Conservation (phyloP, 2,113 vertebrate genomes). For the Elgaria multicarinata region DNA sequence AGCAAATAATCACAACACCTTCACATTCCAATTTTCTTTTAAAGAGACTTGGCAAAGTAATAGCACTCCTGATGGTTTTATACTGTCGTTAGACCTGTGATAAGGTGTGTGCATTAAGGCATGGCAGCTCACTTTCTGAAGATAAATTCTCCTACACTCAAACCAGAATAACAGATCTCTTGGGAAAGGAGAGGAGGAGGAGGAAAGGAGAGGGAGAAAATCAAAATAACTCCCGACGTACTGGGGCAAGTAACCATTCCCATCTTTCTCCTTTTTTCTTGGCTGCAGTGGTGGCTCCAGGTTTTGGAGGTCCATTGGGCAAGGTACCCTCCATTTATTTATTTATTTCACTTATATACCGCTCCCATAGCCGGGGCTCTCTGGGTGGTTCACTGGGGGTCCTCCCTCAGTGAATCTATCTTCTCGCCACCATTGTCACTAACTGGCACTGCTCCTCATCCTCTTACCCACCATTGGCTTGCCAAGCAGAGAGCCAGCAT, state of each 20-base stretch:
- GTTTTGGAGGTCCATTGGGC: too few relatives aligned
- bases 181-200: not conserved
- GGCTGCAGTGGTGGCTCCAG: too few relatives aligned
- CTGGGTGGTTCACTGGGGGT: too few relatives aligned
- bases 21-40: slow-evolving; percentile 11
- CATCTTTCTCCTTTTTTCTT: not conserved
- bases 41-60: not conserved
- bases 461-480: too few relatives aligned
- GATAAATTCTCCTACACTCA: not conserved
- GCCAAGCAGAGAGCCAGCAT: too few relatives aligned
- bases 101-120: slow-evolving; percentile 16
- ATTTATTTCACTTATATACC: too few relatives aligned
- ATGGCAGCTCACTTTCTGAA: slow-evolving; percentile 23
- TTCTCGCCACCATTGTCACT: too few relatives aligned
- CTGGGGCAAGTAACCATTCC: not conserved
- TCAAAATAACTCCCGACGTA: not conserved
- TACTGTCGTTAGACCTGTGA: not conserved
- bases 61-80: not conserved
- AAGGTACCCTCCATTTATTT: too few relatives aligned
- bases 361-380: too few relatives aligned
- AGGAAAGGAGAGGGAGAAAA: not conserved
- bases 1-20: slow-evolving; percentile 9
- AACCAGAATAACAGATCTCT: not conserved
- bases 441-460: too few relatives aligned
- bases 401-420: not conserved